A percentile compares a stretch with the other conserved stretches of the same genome.
phyloP scores from a whole-genome alignment of 2,113 vertebrate species.

The Dasyornis broadbenti region DNA sequence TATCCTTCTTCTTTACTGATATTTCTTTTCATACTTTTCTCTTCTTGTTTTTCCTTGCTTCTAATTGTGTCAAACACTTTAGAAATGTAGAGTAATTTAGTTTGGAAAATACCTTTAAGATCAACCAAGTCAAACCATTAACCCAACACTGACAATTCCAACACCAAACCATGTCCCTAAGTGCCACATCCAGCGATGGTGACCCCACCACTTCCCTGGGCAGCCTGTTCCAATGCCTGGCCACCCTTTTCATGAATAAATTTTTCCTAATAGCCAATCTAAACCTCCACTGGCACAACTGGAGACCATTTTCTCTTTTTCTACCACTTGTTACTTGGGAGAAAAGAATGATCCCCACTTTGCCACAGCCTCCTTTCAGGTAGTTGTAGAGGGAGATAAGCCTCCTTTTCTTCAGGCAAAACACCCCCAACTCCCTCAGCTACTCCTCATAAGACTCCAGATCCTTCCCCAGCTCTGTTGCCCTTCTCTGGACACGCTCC shows the following conservation, averaged over 20 bases:
- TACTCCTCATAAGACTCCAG: neutral
- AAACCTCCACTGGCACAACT: neutral
- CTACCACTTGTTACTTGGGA: neutral
- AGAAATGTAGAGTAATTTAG: neutral
- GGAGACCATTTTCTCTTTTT: neutral
- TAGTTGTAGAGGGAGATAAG: neutral
- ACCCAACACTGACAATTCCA: neutral
- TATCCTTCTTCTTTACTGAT: neutral
- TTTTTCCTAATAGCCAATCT: neutral
- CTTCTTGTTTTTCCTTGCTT: neutral
- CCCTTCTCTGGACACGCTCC: neutral
- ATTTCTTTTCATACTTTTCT: neutral
- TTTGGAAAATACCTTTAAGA: neutral
- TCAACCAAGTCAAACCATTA: neutral
- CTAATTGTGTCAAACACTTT: neutral
- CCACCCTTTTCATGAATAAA: neutral
- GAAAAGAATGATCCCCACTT: neutral
- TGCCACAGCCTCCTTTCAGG: neutral
- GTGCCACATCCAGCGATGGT: neutral
- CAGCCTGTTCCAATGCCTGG: neutral
- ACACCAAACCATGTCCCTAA: rapidly evolving
- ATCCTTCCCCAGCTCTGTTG: neutral
- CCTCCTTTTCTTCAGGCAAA: neutral
- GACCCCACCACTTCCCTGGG: neutral
- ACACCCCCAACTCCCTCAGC: neutral